A percentile compares a stretch with the other conserved stretches of the same genome.
Conservation (phyloP, 2,888 invertebrate genomes). For the Artemia sinica region DNA sequence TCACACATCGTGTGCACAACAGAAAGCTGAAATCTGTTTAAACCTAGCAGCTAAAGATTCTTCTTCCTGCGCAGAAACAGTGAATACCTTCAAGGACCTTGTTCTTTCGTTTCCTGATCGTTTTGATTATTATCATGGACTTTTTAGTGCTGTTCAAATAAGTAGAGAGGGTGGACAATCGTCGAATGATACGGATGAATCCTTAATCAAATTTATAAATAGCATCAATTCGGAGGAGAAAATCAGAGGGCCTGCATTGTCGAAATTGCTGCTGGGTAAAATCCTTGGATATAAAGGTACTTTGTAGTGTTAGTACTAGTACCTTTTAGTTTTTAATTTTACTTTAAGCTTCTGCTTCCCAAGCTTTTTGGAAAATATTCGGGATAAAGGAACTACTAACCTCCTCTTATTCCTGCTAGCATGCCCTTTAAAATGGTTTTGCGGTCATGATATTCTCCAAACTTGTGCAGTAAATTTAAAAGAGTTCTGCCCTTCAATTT, state of each 20-base stretch:
- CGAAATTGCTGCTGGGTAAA: slow-evolving; percentile 6
- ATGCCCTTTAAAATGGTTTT: too few species aligned
- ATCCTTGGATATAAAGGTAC: slow-evolving; percentile 8
- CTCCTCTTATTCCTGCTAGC: too few species aligned
- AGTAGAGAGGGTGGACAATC: slow-evolving; percentile 26
- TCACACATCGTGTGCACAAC: slow-evolving; percentile 36
- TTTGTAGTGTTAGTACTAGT: slow-evolving; percentile 17
- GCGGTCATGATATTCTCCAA: too few species aligned
- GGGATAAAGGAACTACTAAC: too few species aligned
- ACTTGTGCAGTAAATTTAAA: too few species aligned
- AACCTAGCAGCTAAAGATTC: slow-evolving; percentile 31
- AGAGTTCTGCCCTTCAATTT: too few species aligned
- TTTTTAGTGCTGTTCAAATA: background rate
- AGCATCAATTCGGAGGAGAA: background rate
- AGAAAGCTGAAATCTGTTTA: slow-evolving; percentile 53
- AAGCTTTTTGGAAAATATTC: too few species aligned
- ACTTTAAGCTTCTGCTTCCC: too few species aligned
- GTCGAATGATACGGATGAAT: background rate
- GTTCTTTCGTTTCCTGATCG: background rate
- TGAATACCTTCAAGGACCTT: background rate
- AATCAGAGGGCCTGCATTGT: background rate
- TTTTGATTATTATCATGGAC: background rate
- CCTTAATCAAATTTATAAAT: background rate
- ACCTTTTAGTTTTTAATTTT: slow-evolving; percentile 23
- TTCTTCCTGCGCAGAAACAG: background rate